These are phyloP conservation scores for Lucilia cuprina DNA, from an alignment of 1,140 invertebrate genomes.

Conservation along the genomic window DNA sequence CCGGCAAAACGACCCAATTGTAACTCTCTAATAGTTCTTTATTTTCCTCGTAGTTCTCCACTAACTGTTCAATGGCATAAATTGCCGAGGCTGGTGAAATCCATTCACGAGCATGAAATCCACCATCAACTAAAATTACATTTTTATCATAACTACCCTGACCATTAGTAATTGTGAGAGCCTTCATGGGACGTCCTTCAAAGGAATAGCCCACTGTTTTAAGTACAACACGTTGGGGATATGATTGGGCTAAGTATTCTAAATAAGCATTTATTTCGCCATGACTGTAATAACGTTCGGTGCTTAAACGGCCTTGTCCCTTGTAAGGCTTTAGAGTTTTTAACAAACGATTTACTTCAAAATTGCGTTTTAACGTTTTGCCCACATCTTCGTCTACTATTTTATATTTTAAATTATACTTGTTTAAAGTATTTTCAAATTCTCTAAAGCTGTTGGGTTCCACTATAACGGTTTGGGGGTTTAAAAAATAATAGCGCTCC, in stretches of 20 bases:
- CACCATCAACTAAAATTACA: constrained; percentile 66
- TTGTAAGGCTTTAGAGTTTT: constrained; percentile 46
- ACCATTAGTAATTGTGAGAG: constrained; percentile 65
- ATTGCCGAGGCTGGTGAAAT: constrained; percentile 70
- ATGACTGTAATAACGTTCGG: constrained; percentile 53
- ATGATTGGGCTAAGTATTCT: constrained; percentile 61
- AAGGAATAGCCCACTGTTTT: constrained; percentile 63
- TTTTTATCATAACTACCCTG: constrained; percentile 61
- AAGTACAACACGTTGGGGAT: constrained; percentile 62
- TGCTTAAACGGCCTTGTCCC: constrained; percentile 49
- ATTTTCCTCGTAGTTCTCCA: constrained; percentile 65
- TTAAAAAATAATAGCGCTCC: constrained; percentile 49
- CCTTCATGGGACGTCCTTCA: constrained; percentile 65
- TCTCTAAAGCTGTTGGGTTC: constrained; percentile 42
- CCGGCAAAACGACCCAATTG: constrained; percentile 69
- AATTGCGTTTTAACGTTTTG: constrained; percentile 38
- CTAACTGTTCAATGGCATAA: constrained; percentile 71
- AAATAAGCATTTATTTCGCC: constrained; percentile 66
- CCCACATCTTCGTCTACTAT: constrained; percentile 48
- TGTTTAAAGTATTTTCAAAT: constrained; percentile 42
- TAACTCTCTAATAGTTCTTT: constrained; percentile 64
- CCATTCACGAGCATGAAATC: constrained; percentile 76
- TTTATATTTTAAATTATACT: constrained; percentile 33
- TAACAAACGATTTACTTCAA: constrained; percentile 40
- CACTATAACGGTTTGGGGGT: constrained; percentile 44